Evolutionary conservation across 1,140 invertebrate species (phyloP).

Genomic region (Hypsibius dujardini): DNA sequence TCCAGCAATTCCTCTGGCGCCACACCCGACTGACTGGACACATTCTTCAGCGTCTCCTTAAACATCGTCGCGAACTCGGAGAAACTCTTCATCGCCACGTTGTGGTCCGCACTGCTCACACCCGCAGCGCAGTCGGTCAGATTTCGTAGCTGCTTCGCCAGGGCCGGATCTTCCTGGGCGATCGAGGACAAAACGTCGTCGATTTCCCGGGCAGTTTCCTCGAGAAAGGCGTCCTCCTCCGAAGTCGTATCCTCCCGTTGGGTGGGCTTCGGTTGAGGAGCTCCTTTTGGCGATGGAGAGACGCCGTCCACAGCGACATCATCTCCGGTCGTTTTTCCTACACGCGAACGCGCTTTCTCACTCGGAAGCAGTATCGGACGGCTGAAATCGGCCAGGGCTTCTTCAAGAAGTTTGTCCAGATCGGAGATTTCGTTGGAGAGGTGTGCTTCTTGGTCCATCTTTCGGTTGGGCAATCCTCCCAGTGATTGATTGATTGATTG

Average conservation of each 20-base stretch:
- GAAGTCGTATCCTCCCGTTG: background rate
- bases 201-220: background rate
- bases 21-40: background rate
- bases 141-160: background rate
- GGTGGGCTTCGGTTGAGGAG: background rate
- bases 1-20: background rate
- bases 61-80: background rate
- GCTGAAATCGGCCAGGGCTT: conserved; percentile 7
- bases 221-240: background rate
- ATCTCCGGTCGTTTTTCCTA: no score
- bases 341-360: background rate
- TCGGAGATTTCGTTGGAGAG: no score
- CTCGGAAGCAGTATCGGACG: background rate
- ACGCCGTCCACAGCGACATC: background rate
- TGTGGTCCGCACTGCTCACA: background rate
- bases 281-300: background rate
- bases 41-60: background rate
- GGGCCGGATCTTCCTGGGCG: conserved; percentile 13
- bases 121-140: background rate
- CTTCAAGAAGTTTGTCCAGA: background rate
- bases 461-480: no score
- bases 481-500: no score
- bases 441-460: no score
- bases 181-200: background rate
- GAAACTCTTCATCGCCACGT: conserved; percentile 1